Evolutionary conservation across 2,113 vertebrate species (phyloP), one percentile per base, ranked within the genome.

Genomic region (Picathartes gymnocephalus): DNA sequence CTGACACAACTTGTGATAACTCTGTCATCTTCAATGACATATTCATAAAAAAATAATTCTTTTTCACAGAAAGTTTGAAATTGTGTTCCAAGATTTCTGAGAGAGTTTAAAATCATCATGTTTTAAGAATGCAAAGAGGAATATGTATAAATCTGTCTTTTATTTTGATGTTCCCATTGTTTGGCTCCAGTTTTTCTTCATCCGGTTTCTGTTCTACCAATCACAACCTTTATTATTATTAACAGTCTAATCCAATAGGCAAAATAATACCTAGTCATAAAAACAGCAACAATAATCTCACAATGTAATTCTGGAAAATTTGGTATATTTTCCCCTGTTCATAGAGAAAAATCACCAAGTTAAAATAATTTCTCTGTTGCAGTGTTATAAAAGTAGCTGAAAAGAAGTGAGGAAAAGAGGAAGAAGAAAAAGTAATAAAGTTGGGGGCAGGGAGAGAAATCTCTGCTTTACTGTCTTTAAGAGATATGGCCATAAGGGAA

Each of bases 401-500:
- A 86, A 50, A 76, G 9, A 79, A 72, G 3, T 17, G 15, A 91
- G 15, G 27, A 61, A 88, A 80, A 76, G 6, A 51, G 15, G 48
- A 79, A 61, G 11, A 64, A 79, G 18, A 53, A 65, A 79, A 35
- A 70, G 9, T 39, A 60, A 33, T 61, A 58, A 48, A 53, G 11
- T 11, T 58, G 19, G 13, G 4, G 27, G 20, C 1, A 5, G 9
- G 4, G 15, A 27, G 15, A 53, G 35, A 37, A 88, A 72, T 39
- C 33, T 72, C 14, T 70, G 13, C 24, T 86, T 33, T 83, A 73
- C 42, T 47, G 23, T 86, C 27, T 86, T 89, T 77, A 90, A 73
- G 13, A 61, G 47, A 80, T 95, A 93, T 62, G 39, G 30, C 86
- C 74, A 82, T 92, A 76, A 82, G 82, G 78, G 86, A 86, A 97